These are phyloP conservation scores for Hydrochoerus hydrochaeris DNA, from an alignment of 2,113 vertebrate species.

Conservation along the genomic window DNA sequence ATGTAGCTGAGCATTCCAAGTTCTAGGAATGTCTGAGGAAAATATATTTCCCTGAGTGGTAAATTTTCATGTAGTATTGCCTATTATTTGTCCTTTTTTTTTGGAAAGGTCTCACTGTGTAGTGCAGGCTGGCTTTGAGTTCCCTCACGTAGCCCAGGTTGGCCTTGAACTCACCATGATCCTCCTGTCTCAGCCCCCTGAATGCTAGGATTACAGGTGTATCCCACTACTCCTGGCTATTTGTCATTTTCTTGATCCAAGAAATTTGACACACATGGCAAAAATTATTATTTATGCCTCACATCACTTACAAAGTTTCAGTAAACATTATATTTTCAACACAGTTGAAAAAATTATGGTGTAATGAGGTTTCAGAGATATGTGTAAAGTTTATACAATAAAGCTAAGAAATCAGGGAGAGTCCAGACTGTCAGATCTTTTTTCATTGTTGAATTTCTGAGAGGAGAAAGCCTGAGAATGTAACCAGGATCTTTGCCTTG, in stretches of 20 bases:
- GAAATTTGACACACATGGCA: constrained; percentile 30
- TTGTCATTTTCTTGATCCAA: constrained; percentile 39
- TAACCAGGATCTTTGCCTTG: not conserved
- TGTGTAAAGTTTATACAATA: too few species aligned
- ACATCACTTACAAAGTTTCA: not conserved
- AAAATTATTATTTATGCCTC: constrained; percentile 42
- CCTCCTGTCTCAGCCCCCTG: not conserved
- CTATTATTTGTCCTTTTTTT: not conserved
- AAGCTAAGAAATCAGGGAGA: not conserved
- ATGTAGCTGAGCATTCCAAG: not conserved
- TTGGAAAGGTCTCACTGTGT: not conserved
- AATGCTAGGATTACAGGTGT: not conserved
- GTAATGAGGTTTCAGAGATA: not conserved
- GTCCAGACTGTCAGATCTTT: not conserved
- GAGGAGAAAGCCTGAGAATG: not conserved
- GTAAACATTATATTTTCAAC: not conserved
- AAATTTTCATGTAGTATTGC: not conserved
- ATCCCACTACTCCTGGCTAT: not conserved
- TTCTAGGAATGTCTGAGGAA: not conserved
- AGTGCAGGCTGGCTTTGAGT: not conserved
- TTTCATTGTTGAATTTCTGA: not conserved
- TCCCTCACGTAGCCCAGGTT: not conserved
- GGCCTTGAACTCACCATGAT: not conserved
- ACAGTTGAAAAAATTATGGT: not conserved
- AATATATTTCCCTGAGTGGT: constrained; percentile 29